Base-by-base conservation (phyloP, 2,113 vertebrate species). In the Malaclemys terrapin region DNA sequence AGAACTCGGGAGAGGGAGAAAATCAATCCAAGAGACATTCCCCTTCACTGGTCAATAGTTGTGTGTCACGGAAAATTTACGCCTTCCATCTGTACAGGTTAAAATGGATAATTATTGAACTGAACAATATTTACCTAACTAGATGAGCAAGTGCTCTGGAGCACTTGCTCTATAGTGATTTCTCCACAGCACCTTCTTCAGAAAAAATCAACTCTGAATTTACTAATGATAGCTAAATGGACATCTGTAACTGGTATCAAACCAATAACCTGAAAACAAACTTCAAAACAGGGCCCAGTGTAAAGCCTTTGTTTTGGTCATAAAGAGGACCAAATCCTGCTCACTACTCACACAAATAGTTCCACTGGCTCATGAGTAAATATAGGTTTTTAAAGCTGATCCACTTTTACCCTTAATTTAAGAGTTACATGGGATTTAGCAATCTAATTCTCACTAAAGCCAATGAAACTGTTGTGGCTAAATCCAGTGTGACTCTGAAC, bases 21-120 rank as follows among this genome's bases (percentile, higher is more conserved):
- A 98, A 94, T 89, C 84, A 93, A 89, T 69, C 65, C n/a, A 78
- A 94, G 81, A 98, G 95, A 90, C 85, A 95, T 42, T 96, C 85
- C 13, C 5, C 79, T 50, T 80, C 79, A 17, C 78, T 94, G 96
- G 95, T 93, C 94, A 97, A 93, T 90, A 94, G 84, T 50, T 52
- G 22, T 95, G 82, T 94, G 92, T 91, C 78, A 84, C 85, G 88
- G 69, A 96, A 97, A 95, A 97, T 3, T 47, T 54, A 72, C 50
- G 90, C 94, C 79, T 95, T 56, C 84, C n/a, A 80, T 95, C 85
- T 93, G 2, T 22, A 7, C 83, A 13, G 16, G 87, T 82, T 89
- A 88, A 96, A 96, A 59, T 79, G 53, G 72, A 78, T 85, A 93
- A 96, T 91, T 90, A 49, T 1, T 16, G 50, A 89, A 56, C 56